Conservation (phyloP, 2,113 vertebrate species). For the Sarotherodon lohbergeri region DNA sequence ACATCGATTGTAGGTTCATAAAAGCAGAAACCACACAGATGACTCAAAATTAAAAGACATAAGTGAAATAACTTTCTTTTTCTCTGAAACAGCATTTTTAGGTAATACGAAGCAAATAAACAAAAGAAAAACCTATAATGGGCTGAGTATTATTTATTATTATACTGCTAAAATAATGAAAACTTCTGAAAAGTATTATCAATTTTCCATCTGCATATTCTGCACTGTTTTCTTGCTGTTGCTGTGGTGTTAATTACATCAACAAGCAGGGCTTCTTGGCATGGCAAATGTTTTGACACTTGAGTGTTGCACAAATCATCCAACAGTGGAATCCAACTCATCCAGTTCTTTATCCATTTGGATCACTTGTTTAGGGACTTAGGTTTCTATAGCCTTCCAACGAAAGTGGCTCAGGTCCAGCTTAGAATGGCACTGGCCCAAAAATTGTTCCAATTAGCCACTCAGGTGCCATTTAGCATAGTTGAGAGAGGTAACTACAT, state of each 20-base stretch:
- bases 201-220: not conserved
- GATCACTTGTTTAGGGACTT: not conserved
- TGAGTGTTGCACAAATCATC: not conserved
- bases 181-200: not conserved
- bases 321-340: not conserved
- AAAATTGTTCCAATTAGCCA: conserved; percentile 8
- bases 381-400: not conserved
- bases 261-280: not conserved
- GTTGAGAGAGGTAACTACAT: not conserved
- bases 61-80: not conserved
- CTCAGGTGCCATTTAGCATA: not conserved
- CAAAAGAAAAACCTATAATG: not conserved
- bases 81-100: not conserved
- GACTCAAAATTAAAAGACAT: not conserved
- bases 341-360: conserved; percentile 6
- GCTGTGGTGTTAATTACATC: not conserved
- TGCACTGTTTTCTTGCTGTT: not conserved
- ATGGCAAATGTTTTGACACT: conserved; percentile 11
- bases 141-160: not conserved
- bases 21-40: not conserved
- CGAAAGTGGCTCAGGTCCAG: not conserved
- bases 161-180: not conserved
- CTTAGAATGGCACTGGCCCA: not conserved
- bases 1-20: not conserved
- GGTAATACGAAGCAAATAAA: not conserved